Base-by-base conservation (phyloP, 2,113 vertebrate genomes). In the Rynchops niger region DNA sequence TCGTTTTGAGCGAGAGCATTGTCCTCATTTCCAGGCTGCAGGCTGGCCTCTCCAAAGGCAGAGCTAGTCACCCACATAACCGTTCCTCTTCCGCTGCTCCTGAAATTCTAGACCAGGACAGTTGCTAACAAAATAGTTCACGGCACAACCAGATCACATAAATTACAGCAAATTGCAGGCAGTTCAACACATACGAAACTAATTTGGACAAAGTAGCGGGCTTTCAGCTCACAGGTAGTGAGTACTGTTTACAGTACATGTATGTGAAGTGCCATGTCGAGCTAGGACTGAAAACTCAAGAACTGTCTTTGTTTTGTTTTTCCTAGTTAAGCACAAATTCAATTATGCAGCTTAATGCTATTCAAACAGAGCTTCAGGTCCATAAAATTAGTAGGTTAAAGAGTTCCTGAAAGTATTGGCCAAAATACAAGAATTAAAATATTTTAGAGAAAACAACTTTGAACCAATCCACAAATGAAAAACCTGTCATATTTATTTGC, bases 341-440 rank as follows among this genome's bases (percentile, higher is more conserved):
- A 94, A 95, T 92, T 95, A 95, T 94, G 58, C 90, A 73, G 45
- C 26, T 84, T 95, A 95, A 85, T 88, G 84, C 70, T 82, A 72
- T 91, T 96, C 88, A 91, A 96, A 95, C 78, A 95, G 62, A 91
- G 45, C 73, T 91, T 80, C 78, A 58, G 1, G 0, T 86, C 78
- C 73, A 50, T 74, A 89, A 88, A 96, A 92, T 92, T 86, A 88
- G 67, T 82, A 97, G 76, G 91, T 96, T 95, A 90, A 93, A 93
- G 89, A 86, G 90, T 93, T 96, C 93, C 89, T 94, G 76, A 89
- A 91, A 95, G 26, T 91, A 82, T 71, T 96, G 88, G 76, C 88
- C 42, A 90, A 95, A 91, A 76, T 83, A 78, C 80, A 92, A 85
- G 72, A 89, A 92, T 86, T 89, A 93, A 95, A 92, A 69, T 95